These are phyloP conservation scores for Piaya cayana DNA, from an alignment of 2,113 vertebrate genomes.

Conservation along the genomic window DNA sequence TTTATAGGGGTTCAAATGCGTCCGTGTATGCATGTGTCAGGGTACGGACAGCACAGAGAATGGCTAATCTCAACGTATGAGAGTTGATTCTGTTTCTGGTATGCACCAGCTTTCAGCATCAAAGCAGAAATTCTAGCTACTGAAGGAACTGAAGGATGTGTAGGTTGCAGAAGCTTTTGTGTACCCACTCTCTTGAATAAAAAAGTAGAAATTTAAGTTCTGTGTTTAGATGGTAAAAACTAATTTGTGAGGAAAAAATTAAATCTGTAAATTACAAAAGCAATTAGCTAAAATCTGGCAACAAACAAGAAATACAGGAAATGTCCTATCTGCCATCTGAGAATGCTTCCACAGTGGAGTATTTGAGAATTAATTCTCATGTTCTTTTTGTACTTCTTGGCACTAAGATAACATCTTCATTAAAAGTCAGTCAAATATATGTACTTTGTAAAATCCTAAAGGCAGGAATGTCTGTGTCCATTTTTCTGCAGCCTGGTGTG, in stretches of 20 bases:
- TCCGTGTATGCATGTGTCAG: fast-evolving
- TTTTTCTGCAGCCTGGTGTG: not conserved
- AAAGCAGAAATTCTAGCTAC: not conserved
- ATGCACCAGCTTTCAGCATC: not conserved
- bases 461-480: not conserved
- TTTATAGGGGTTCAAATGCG: not conserved
- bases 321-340: not conserved
- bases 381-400: not conserved
- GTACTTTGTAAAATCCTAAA: not conserved
- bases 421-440: not conserved
- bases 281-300: not conserved
- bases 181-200: not conserved
- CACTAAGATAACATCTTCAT: not conserved
- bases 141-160: not conserved
- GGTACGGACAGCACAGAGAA: not conserved
- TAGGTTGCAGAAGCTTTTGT: not conserved
- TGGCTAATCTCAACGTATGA: not conserved
- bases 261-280: not conserved
- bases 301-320: not conserved
- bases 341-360: not conserved
- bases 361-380: not conserved
- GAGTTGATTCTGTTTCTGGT: not conserved
- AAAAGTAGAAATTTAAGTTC: not conserved
- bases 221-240: not conserved
- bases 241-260: not conserved